These are phyloP conservation scores for Drosophila chauvacae DNA, from an alignment of 1,140 invertebrate species.

Conservation along the genomic window DNA sequence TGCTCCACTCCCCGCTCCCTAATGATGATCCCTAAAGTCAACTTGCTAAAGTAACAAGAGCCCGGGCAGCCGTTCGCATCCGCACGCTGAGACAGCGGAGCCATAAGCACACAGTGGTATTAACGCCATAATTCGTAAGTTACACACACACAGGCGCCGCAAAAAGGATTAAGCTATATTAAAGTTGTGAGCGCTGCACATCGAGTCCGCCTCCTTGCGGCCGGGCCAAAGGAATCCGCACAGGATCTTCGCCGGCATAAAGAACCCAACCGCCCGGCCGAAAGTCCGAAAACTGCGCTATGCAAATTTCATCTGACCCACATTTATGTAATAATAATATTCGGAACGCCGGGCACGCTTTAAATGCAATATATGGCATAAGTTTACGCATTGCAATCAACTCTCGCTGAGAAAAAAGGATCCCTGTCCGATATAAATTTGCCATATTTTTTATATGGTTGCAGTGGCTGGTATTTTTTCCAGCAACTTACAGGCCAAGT, in stretches of 20 bases:
- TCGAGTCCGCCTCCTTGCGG: slow-evolving; percentile 53
- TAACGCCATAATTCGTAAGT: slow-evolving; percentile 79
- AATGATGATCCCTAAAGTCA: slow-evolving; percentile 81
- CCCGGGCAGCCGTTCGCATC: slow-evolving; percentile 12
- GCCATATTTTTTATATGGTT: slow-evolving; percentile 54
- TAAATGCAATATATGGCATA: slow-evolving; percentile 63
- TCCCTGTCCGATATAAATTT: slow-evolving; percentile 47
- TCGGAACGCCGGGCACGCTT: slow-evolving; percentile 28
- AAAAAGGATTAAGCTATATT: slow-evolving; percentile 78
- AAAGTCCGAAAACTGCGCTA: slow-evolving; percentile 55
- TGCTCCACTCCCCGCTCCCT: slow-evolving; percentile 16
- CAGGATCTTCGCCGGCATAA: slow-evolving; percentile 23
- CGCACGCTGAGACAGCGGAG: slow-evolving; percentile 9
- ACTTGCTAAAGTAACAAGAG: slow-evolving; percentile 76
- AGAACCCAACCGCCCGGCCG: not conserved
- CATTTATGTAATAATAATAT: slow-evolving; percentile 56
- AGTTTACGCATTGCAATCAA: slow-evolving; percentile 41
- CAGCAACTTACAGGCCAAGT: slow-evolving; percentile 66
- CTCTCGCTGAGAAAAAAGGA: not conserved
- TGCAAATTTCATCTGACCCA: slow-evolving; percentile 67
- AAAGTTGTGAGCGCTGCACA: slow-evolving; percentile 73
- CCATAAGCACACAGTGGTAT: slow-evolving; percentile 76
- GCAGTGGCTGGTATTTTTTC: slow-evolving; percentile 21
- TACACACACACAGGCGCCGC: slow-evolving; percentile 45
- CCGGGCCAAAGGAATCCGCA: slow-evolving; percentile 13